Evolutionary conservation across 2,113 vertebrate species (phyloP).

Genomic region (Pedionomus torquatus): DNA sequence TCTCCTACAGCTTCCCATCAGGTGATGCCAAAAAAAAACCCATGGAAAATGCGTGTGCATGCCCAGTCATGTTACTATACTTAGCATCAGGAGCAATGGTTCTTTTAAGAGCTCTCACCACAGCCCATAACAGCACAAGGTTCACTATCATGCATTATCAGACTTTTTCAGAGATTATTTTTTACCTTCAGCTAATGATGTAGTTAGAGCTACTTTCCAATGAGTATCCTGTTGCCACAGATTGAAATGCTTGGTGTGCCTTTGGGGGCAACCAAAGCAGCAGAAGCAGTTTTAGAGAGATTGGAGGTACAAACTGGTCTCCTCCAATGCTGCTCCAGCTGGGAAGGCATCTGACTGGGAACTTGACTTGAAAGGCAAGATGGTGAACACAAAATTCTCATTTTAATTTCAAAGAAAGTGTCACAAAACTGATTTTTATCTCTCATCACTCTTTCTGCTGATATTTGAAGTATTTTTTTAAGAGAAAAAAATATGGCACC

Average conservation of each 20-base stretch:
- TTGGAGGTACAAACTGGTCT: background rate
- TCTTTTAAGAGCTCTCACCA: background rate
- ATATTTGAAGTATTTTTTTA: background rate
- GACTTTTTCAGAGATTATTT: background rate
- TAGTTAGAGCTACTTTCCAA: background rate
- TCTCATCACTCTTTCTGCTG: background rate
- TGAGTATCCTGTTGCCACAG: background rate
- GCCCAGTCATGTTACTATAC: constrained; percentile 32
- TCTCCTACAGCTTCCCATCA: constrained; percentile 28
- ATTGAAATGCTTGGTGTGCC: background rate
- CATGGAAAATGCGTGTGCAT: constrained; percentile 45
- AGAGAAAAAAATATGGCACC: background rate
- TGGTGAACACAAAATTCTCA: background rate
- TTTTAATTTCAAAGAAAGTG: background rate
- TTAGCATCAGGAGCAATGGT: background rate
- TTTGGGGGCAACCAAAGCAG: background rate
- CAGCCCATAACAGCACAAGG: background rate
- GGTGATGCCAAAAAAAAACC: background rate
- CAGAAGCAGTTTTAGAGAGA: background rate
- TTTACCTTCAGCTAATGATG: background rate
- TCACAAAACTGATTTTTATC: background rate
- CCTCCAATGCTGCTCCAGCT: background rate
- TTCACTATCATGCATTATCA: background rate
- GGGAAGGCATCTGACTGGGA: background rate
- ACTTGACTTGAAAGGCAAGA: background rate